Conservation (phyloP, 1,140 invertebrate species). For the Habropoda laboriosa region DNA sequence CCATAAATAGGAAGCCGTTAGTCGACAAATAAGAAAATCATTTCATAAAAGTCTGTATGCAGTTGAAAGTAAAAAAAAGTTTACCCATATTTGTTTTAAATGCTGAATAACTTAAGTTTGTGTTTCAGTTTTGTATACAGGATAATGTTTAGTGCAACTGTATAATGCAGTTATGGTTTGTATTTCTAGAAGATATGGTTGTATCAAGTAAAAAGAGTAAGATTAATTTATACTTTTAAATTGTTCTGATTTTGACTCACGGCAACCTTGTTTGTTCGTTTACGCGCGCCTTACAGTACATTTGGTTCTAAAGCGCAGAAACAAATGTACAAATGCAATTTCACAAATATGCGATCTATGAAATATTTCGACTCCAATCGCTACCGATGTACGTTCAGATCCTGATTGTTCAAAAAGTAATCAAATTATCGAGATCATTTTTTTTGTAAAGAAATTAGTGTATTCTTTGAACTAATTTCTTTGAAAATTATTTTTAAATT, state of each 20-base stretch:
- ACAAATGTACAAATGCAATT: slow-evolving; percentile 60
- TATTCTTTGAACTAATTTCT: not conserved
- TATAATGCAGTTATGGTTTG: slow-evolving; percentile 2
- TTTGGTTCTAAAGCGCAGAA: slow-evolving; percentile 76
- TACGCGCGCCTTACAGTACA: slow-evolving; percentile 51
- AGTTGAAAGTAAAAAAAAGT: slow-evolving; percentile 21
- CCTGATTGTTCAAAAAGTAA: not conserved
- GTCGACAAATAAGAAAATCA: slow-evolving; percentile 53
- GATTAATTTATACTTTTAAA: not conserved
- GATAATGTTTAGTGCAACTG: not conserved
- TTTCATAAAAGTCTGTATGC: slow-evolving; percentile 9
- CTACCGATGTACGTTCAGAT: slow-evolving; percentile 47
- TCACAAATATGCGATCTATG: slow-evolving; percentile 47
- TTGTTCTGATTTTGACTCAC: slow-evolving; percentile 54
- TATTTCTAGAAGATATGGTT: not conserved
- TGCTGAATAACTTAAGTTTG: not conserved
- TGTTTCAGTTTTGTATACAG: slow-evolving; percentile 12
- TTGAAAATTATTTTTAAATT: not conserved
- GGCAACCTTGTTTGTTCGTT: slow-evolving; percentile 37
- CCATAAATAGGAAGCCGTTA: slow-evolving; percentile 53
- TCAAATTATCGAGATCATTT: not conserved
- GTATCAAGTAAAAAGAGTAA: not conserved
- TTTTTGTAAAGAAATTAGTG: not conserved
- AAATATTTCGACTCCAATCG: slow-evolving; percentile 38
- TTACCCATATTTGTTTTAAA: not conserved